These are phyloP conservation scores for Lithophane ornitopus DNA, from an alignment of 2,888 invertebrate species.

Conservation along the genomic window DNA sequence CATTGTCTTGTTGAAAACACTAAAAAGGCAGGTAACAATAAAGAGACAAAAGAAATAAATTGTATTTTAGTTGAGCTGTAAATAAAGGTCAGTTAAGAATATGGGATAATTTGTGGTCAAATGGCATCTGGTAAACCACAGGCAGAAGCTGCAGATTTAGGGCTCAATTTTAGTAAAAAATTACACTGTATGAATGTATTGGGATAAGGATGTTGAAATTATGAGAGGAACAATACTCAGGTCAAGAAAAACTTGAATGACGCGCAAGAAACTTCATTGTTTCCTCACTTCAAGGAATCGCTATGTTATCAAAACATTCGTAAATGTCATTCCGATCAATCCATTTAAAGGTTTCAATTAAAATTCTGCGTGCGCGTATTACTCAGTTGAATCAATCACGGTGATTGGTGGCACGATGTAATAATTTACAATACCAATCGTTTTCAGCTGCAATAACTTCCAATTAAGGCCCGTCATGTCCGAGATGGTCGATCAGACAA, in stretches of 20 bases:
- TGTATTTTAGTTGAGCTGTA: slow-evolving; percentile 18
- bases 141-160: slow-evolving; percentile 10
- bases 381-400: slow-evolving; percentile 79
- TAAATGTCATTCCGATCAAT: slow-evolving; percentile 50
- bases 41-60: slow-evolving; percentile 30
- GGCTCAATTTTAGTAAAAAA: slow-evolving; percentile 1
- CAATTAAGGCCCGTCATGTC: slow-evolving; percentile 80
- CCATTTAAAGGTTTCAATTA: slow-evolving; percentile 68
- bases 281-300: slow-evolving; percentile 49
- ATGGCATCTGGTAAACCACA: slow-evolving; percentile 41
- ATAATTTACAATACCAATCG: slow-evolving; percentile 82
- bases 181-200: background rate
- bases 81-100: slow-evolving; percentile 24
- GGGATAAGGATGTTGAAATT: slow-evolving; percentile 25
- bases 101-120: slow-evolving; percentile 45
- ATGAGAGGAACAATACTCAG: slow-evolving; percentile 12
- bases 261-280: slow-evolving; percentile 43
- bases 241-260: slow-evolving; percentile 44
- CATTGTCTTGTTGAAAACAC: slow-evolving; percentile 45
- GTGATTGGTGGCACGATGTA: slow-evolving; percentile 81
- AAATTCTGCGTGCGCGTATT: slow-evolving; percentile 72
- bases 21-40: slow-evolving; percentile 27
- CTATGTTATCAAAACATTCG: slow-evolving; percentile 60
- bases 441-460: slow-evolving; percentile 82
- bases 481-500: slow-evolving; percentile 71